A percentile compares a stretch with the other conserved stretches of the same genome.
Conservation (phyloP, 2,113 vertebrate species). For the Riparia riparia region DNA sequence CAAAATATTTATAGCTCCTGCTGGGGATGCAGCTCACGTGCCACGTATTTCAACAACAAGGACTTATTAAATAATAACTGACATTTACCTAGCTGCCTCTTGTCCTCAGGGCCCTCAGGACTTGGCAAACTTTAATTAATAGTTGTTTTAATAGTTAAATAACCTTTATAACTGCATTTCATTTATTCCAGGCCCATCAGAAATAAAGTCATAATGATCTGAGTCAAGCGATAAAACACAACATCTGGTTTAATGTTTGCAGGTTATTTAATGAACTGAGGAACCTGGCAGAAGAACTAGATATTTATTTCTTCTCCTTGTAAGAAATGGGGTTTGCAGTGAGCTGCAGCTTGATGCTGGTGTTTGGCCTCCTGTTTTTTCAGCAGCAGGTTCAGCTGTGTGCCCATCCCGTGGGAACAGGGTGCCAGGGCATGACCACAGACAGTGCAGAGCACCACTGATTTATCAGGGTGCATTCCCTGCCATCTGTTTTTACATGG, state of each 20-base stretch:
- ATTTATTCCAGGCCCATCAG: constrained; percentile 49
- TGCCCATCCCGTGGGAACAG: background rate
- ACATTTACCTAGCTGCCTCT: constrained; percentile 70
- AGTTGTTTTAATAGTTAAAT: constrained; percentile 77
- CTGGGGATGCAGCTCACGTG: constrained; percentile 14
- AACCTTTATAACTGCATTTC: constrained; percentile 70
- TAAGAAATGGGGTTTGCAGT: background rate
- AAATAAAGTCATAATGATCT: constrained; percentile 72
- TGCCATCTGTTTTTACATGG: constrained; percentile 74
- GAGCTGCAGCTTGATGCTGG: background rate
- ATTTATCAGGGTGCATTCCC: constrained; percentile 56
- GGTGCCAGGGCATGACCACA: background rate
- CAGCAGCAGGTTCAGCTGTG: rapidly evolving
- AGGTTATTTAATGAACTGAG: constrained; percentile 64
- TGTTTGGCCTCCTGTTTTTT: background rate
- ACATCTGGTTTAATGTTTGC: constrained; percentile 67
- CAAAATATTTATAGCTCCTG: background rate
- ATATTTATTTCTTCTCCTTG: background rate
- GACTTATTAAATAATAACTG: constrained; percentile 71
- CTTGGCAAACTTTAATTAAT: constrained; percentile 75
- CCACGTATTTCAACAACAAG: constrained; percentile 44
- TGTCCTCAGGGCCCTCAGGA: constrained; percentile 61
- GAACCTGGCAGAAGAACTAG: constrained; percentile 4
- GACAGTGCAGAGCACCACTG: background rate
- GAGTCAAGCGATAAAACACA: constrained; percentile 67